Percentiles rank a stretch among this genome's conserved stretches.
Evolutionary conservation across 2,888 invertebrate species (phyloP).

Genomic region (Galerucella calmariensis): DNA sequence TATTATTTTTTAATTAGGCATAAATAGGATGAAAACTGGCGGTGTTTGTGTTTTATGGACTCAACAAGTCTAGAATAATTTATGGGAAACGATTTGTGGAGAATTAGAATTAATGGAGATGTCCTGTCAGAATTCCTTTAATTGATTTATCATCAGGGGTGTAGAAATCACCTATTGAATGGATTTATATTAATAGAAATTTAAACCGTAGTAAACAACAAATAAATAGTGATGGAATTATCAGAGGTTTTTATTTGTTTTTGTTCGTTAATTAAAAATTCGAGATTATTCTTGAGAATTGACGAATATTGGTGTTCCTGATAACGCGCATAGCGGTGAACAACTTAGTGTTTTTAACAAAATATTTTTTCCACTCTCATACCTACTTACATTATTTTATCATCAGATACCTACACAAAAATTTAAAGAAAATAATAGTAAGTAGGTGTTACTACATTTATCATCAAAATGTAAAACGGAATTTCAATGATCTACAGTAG

Average conservation of each 20-base stretch:
- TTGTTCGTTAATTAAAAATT: not conserved
- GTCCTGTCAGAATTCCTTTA: conserved; percentile 16
- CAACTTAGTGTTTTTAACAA: too few species aligned
- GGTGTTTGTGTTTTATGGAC: conserved; percentile 8
- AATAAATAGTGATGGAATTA: not conserved
- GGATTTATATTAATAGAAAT: conserved; percentile 14
- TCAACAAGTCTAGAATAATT: conserved; percentile 21
- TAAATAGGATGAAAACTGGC: not conserved
- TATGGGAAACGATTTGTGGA: conserved; percentile 13
- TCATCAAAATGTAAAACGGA: too few species aligned
- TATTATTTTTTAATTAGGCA: not conserved
- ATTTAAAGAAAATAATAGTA: too few species aligned
- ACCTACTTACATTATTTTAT: too few species aligned
- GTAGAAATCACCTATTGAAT: not conserved
- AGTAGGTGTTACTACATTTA: too few species aligned
- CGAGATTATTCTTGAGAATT: not conserved
- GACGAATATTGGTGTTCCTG: too few species aligned
- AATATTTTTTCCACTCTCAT: too few species aligned
- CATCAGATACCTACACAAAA: too few species aligned
- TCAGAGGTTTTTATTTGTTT: not conserved
- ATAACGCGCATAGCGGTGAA: too few species aligned
- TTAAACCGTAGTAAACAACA: not conserved
- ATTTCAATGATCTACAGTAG: too few species aligned
- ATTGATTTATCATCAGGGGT: conserved; percentile 9
- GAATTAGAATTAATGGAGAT: conserved; percentile 21